Conservation (phyloP, 2,113 vertebrate species). For the Brachyhypopomus occidentalis region DNA sequence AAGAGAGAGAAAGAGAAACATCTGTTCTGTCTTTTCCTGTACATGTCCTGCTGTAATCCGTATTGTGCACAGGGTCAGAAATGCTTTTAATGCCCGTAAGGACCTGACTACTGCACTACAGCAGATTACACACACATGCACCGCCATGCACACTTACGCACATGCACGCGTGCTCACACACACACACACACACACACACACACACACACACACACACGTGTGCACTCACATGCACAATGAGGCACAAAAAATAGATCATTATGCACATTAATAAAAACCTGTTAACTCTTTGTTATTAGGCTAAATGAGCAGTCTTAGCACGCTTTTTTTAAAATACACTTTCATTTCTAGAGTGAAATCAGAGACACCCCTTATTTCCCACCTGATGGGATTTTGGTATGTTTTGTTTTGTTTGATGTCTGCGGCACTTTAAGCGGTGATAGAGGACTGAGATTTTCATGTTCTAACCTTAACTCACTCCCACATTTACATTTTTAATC, state of each 20-base stretch:
- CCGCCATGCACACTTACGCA: too few species aligned
- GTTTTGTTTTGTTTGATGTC: slow-evolving; percentile 37
- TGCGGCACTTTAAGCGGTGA: slow-evolving; percentile 22
- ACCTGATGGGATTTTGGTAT: slow-evolving; percentile 34
- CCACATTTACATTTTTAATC: slow-evolving; percentile 51
- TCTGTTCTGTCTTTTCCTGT: slow-evolving; percentile 68
- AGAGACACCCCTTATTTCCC: background rate
- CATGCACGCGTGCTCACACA: slow-evolving; percentile 7
- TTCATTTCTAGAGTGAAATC: background rate
- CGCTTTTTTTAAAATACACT: background rate
- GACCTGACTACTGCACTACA: slow-evolving; percentile 47
- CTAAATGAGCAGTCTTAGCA: too few species aligned
- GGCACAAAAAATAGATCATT: too few species aligned
- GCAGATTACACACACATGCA: slow-evolving; percentile 19
- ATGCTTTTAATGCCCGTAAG: slow-evolving; percentile 77
- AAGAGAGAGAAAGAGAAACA: slow-evolving; percentile 56
- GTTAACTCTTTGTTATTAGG: too few species aligned
- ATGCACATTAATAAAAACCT: too few species aligned
- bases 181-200: background rate
- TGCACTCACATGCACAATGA: too few species aligned
- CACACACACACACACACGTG: too few species aligned
- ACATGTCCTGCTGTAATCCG: slow-evolving; percentile 76
- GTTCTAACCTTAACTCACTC: slow-evolving; percentile 45
- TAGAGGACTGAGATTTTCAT: slow-evolving; percentile 43
- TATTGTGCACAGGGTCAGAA: slow-evolving; percentile 77